Percentiles rank a stretch among this genome's conserved stretches.
phyloP scores from a whole-genome alignment of 64 coral and sea anemone species.

The Orbicella faveolata region DNA sequence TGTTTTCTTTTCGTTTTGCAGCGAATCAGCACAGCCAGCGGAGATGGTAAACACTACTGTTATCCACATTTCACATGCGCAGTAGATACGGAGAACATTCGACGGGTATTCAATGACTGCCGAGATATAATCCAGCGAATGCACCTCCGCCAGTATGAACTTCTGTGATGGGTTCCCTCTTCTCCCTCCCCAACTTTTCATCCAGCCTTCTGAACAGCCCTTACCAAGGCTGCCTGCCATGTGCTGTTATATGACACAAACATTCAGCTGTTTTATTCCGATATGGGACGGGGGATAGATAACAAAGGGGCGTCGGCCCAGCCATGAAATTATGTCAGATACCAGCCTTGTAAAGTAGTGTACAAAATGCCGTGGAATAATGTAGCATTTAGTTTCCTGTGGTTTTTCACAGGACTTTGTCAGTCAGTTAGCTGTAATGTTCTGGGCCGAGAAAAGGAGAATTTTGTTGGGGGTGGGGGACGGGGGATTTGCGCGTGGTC shows the following conservation, averaged over 20 bases:
- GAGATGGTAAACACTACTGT: conserved; percentile 99
- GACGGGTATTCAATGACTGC: conserved; percentile 99
- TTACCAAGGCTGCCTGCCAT: conserved; percentile 13
- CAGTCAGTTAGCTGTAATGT: conserved; percentile 15
- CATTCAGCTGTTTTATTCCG: conserved; percentile 36
- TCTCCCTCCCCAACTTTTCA: conserved; percentile 57
- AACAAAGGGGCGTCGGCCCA: conserved; percentile 16
- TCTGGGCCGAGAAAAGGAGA: conserved; percentile 18
- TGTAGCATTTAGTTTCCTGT: conserved; percentile 40
- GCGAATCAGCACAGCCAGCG: conserved; percentile 99
- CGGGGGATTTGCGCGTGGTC: conserved; percentile 27
- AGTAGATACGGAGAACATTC: conserved; percentile 99
- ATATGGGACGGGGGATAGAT: conserved; percentile 21
- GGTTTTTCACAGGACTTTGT: neutral
- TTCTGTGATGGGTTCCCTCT: conserved; percentile 80
- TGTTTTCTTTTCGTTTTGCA: conserved; percentile 6
- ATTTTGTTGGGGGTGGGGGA: conserved; percentile 42
- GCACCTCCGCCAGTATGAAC: conserved; percentile 99
- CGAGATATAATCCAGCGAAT: conserved; percentile 99
- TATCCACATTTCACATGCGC: conserved; percentile 99
- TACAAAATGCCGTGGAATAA: conserved; percentile 30
- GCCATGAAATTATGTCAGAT: conserved; percentile 38
- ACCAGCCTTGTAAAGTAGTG: conserved; percentile 52
- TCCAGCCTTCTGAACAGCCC: conserved; percentile 28
- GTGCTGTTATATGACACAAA: conserved; percentile 39